Percentiles rank a stretch among this genome's conserved stretches.
Evolutionary conservation across 2,888 invertebrate species (phyloP).

Genomic region (Amiota minor): DNA sequence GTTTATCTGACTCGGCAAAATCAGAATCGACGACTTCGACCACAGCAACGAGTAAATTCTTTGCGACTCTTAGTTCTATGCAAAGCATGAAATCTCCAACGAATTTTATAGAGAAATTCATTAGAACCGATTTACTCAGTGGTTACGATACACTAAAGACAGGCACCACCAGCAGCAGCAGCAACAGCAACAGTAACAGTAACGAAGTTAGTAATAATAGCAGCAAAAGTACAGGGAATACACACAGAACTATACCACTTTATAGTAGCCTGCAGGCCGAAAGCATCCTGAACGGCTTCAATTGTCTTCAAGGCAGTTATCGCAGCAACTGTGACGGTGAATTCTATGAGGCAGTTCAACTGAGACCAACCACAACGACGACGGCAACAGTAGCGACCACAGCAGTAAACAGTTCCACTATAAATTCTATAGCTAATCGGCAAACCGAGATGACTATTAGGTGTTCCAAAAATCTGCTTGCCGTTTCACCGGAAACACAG

Average conservation of each 20-base stretch:
- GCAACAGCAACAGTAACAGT: conserved; percentile 24
- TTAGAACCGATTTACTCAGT: conserved; percentile 66
- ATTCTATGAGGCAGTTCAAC: conserved; percentile 63
- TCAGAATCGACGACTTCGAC: conserved; percentile 41
- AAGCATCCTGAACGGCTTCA: conserved; percentile 56
- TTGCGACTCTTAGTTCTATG: conserved; percentile 56
- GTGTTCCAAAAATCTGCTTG: conserved; percentile 51
- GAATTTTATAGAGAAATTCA: conserved; percentile 70
- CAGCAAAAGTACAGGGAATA: conserved; percentile 25
- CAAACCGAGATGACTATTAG: conserved; percentile 53
- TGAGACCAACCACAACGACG: conserved; percentile 39
- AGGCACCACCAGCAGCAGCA: conserved; percentile 52
- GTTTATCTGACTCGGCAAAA: conserved; percentile 46
- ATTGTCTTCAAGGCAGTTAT: conserved; percentile 69
- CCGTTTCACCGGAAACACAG: conserved; percentile 47
- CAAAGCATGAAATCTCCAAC: conserved; percentile 63
- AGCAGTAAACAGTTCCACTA: conserved; percentile 28
- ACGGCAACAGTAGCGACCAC: conserved; percentile 26
- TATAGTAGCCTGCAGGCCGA: conserved; percentile 55
- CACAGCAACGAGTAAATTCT: conserved; percentile 52
- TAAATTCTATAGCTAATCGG: neutral
- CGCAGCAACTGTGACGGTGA: conserved; percentile 67
- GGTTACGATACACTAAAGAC: conserved; percentile 65
- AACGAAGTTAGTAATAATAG: conserved; percentile 23
- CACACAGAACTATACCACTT: conserved; percentile 31